These are phyloP conservation scores for Rhagologus leucostigma DNA, from an alignment of 2,113 vertebrate species.

Conservation along the genomic window DNA sequence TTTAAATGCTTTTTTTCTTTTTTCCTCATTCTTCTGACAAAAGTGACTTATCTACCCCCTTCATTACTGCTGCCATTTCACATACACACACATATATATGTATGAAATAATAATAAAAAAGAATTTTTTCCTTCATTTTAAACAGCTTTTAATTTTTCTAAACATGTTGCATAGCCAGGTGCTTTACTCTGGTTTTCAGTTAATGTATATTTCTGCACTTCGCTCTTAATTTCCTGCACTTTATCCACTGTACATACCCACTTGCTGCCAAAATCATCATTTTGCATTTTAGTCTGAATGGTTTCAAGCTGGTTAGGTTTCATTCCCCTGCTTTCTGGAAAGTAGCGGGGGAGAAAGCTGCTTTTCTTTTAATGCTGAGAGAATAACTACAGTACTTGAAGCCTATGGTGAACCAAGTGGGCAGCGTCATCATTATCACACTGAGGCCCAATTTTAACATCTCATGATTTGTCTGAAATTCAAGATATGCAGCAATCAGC, in stretches of 20 bases:
- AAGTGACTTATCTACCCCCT: constrained; percentile 23
- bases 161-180: neutral
- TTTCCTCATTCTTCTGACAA: constrained; percentile 42
- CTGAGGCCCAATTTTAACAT: constrained; percentile 36
- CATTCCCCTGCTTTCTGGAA: constrained; percentile 17
- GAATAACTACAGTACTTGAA: constrained; percentile 10
- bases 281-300: constrained; percentile 50
- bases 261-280: constrained; percentile 41
- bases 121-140: neutral
- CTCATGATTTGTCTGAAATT: constrained; percentile 23
- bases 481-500: neutral
- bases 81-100: neutral
- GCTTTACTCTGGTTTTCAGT: constrained; percentile 36
- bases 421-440: constrained; percentile 48
- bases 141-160: constrained; percentile 56
- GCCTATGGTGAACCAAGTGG: constrained; percentile 31
- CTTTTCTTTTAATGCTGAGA: constrained; percentile 44
- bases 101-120: neutral
- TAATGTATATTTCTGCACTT: constrained; percentile 38
- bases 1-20: constrained; percentile 20
- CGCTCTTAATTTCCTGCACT: constrained; percentile 19
- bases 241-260: neutral
- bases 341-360: neutral
- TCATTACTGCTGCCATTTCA: neutral
- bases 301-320: constrained; percentile 58